Percentiles rank a stretch among this genome's conserved stretches.
Conservation (phyloP, 2,797 vertebrate genomes). For the Selene dorsalis region DNA sequence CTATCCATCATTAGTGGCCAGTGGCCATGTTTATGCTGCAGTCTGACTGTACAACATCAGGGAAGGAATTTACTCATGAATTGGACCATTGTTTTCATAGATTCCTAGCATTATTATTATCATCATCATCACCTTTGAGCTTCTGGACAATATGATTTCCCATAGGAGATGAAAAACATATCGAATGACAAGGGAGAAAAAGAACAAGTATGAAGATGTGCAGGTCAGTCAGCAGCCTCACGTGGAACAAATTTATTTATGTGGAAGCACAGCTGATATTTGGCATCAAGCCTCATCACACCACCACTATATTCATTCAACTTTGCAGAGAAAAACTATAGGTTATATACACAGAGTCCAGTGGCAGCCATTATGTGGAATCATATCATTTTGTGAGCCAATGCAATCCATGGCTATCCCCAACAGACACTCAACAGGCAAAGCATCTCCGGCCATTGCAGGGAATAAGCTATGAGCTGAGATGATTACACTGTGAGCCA, state of each 20-base stretch:
- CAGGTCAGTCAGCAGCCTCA: slow-evolving; percentile 23
- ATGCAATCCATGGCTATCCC: background rate
- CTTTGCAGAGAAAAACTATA: background rate
- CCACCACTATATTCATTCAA: background rate
- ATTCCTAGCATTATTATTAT: too few species aligned
- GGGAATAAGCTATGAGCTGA: background rate
- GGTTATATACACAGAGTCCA: slow-evolving; percentile 6
- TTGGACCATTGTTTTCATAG: too few species aligned
- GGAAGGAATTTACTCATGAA: too few species aligned
- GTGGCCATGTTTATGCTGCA: too few species aligned
- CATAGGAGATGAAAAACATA: too few species aligned
- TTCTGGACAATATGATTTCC: too few species aligned
- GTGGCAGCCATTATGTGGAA: background rate
- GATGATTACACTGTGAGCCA: background rate
- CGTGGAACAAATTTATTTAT: slow-evolving; percentile 15
- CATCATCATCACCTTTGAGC: too few species aligned
- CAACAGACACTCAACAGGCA: background rate
- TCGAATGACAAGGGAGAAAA: slow-evolving; percentile 2
- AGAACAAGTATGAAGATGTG: slow-evolving; percentile 25
- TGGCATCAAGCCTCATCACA: slow-evolving; percentile 8
- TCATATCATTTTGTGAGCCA: background rate
- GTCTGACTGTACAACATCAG: too few species aligned
- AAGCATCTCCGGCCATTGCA: background rate
- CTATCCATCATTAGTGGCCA: too few species aligned
- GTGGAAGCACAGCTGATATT: slow-evolving; percentile 7